Conservation (phyloP, 2,888 invertebrate species). For the Euphydryas editha region DNA sequence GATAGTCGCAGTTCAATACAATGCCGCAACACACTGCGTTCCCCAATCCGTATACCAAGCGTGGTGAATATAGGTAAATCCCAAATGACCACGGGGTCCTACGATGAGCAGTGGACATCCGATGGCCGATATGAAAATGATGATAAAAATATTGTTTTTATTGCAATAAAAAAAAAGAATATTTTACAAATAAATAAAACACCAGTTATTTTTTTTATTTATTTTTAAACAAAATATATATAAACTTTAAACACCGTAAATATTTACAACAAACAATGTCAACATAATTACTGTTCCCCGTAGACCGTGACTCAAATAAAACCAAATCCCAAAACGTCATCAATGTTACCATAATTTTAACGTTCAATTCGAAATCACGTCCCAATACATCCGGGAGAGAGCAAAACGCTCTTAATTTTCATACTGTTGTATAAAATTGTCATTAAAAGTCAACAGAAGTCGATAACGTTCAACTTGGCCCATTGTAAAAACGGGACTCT, state of each 20-base stretch:
- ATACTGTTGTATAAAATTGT: constrained; percentile 78
- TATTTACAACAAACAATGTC: constrained; percentile 6
- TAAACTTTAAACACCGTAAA: neutral
- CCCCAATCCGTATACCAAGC: too few species aligned
- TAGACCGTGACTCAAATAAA: constrained; percentile 12
- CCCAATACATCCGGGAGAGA: constrained; percentile 55
- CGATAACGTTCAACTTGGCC: constrained; percentile 70
- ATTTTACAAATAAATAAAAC: too few species aligned
- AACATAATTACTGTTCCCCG: constrained; percentile 2
- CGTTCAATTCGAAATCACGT: constrained; percentile 37
- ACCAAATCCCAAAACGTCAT: constrained; percentile 18
- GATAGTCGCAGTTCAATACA: too few species aligned
- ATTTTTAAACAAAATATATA: neutral
- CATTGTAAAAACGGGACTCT: constrained; percentile 71
- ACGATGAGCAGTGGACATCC: too few species aligned
- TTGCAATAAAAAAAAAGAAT: too few species aligned
- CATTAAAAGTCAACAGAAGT: constrained; percentile 75
- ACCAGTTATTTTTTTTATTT: too few species aligned
- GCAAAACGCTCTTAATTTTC: constrained; percentile 70
- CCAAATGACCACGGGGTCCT: too few species aligned
- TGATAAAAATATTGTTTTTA: too few species aligned
- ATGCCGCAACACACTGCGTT: too few species aligned
- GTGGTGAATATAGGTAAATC: too few species aligned
- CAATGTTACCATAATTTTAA: constrained; percentile 36
- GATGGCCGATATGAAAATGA: too few species aligned